phyloP scores from a whole-genome alignment of 2,888 invertebrate species.

The Troides helena region DNA sequence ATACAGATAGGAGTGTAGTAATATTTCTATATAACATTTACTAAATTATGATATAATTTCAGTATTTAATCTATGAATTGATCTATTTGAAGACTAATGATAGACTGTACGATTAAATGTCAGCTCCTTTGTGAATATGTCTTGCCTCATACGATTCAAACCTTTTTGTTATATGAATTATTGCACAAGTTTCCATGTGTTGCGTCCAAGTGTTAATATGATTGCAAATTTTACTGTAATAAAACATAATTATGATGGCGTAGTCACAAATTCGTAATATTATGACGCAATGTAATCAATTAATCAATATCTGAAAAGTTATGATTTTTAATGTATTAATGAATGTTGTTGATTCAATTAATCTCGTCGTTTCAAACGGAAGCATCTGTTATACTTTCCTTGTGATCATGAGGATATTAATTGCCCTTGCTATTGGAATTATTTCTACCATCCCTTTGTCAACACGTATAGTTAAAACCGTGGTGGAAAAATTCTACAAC shows the following conservation, averaged over 20 bases:
- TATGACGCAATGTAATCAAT: background rate
- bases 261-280: background rate
- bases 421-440: too few relatives aligned
- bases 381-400: too few relatives aligned
- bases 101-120: background rate
- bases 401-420: too few relatives aligned
- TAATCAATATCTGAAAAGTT: background rate
- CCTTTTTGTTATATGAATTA: slow-evolving; percentile 16
- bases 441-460: too few relatives aligned
- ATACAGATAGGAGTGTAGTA: too few relatives aligned
- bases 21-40: too few relatives aligned
- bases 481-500: too few relatives aligned
- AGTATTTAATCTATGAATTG: slow-evolving; percentile 1
- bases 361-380: too few relatives aligned
- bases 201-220: slow-evolving; percentile 6
- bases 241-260: background rate
- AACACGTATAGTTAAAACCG: too few relatives aligned
- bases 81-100: background rate
- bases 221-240: slow-evolving; percentile 8
- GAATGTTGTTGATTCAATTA: too few relatives aligned
- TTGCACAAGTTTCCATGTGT: slow-evolving; percentile 8
- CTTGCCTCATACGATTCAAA: slow-evolving; percentile 4
- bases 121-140: background rate
- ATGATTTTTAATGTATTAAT: too few relatives aligned
- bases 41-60: background rate